Conservation (phyloP, 2,797 vertebrate genomes). For the Neosilurus mollespiculum region DNA sequence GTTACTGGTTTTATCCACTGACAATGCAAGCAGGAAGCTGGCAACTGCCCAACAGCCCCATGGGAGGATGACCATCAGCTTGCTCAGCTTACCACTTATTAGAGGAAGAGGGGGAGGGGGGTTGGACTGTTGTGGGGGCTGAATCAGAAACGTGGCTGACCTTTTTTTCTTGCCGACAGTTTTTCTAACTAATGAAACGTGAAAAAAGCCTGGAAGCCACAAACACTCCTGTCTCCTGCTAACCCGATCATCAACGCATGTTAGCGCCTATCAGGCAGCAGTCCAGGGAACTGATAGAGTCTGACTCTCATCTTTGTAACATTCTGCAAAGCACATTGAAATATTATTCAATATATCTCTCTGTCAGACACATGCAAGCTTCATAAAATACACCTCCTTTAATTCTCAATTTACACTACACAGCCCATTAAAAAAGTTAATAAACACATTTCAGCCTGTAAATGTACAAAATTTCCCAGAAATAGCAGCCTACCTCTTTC, state of each 20-base stretch:
- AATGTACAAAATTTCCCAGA: conserved; percentile 71
- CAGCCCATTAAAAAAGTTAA: conserved; percentile 75
- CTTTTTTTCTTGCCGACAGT: conserved; percentile 58
- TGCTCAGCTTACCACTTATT: conserved; percentile 87
- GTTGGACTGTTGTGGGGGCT: conserved; percentile 49
- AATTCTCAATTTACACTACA: conserved; percentile 76
- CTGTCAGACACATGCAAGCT: conserved; percentile 67
- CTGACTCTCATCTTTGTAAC: conserved; percentile 54
- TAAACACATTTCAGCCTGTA: conserved; percentile 75
- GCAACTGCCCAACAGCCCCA: conserved; percentile 83
- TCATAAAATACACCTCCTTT: conserved; percentile 76
- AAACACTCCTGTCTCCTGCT: conserved; percentile 68
- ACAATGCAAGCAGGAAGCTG: conserved; percentile 82
- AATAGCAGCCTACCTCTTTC: conserved; percentile 33
- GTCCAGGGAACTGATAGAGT: conserved; percentile 69
- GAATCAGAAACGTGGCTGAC: conserved; percentile 62
- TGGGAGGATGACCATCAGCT: conserved; percentile 85
- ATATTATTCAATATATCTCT: conserved; percentile 71
- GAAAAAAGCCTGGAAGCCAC: conserved; percentile 69
- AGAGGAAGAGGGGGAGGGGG: conserved; percentile 72
- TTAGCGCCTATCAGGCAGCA: conserved; percentile 75
- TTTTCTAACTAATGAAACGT: conserved; percentile 68
- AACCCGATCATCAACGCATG: conserved; percentile 75
- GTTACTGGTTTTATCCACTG: conserved; percentile 86
- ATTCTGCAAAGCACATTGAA: conserved; percentile 71